Base-by-base conservation (phyloP, 2,888 invertebrate species). In the Oscheius sp. region DNA sequence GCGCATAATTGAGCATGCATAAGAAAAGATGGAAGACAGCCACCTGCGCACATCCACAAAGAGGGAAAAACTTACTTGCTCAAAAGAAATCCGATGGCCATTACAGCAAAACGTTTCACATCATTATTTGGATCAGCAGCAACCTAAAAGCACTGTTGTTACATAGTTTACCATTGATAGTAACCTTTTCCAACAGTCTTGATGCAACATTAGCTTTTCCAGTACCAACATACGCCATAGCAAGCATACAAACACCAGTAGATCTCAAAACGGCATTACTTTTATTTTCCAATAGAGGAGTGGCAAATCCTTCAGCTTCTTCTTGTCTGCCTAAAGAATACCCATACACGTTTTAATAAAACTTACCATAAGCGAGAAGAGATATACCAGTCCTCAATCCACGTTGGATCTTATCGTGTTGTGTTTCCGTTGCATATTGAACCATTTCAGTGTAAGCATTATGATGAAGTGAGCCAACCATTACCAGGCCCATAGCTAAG, bases 71-170 rank as follows among this genome's bases (percentile, higher is more conserved):
- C 85, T 89, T 89, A 92, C 92, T 95, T 93, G 92, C 97, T 97
- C 77, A 99, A 91, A 69, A 99, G 92, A 89, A 99, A 99, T 84
- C 99, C 99, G 73, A 99, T 92, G n/a, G 96, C 96, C 12, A 96
- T 98, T 21, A 98, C 98, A 46, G 99, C 98, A 70, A 97, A 97
- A 73, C 99, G 93, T 78, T 99, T 93, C 0, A 99, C 99, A 90
- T 99, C 99, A 89, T 99, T 96, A 89, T 98, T 98, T 0, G 99
- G 98, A 91, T 99, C 99, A 49, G 96, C 96, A 52, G 93, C 98
- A 49, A 98, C 97, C 76, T 76, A 72, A 18, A 29, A 25, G 9
- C 35, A 9, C 13, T 58, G 1, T 12, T 5, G 2, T 16, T 16
- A 18, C 13, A n/a, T 25, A 35, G 5, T 3, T 35, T 35, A 9